Conservation (phyloP, 2,888 invertebrate species). For the Drosophila rellima region DNA sequence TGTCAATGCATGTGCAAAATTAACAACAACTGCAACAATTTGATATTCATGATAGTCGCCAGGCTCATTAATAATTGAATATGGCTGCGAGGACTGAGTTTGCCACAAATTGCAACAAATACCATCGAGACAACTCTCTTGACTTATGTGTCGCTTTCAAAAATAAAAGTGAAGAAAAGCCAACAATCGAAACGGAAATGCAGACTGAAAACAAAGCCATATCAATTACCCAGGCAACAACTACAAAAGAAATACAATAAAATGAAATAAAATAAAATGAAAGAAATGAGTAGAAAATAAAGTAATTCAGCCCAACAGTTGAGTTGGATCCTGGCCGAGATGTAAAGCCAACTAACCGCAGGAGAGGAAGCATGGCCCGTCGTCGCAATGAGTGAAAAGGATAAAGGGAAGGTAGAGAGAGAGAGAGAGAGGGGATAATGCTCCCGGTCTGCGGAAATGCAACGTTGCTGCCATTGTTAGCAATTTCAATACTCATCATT, state of each 20-base stretch:
- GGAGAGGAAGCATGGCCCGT: slow-evolving; percentile 60
- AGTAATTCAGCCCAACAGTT: slow-evolving; percentile 64
- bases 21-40: slow-evolving; percentile 23
- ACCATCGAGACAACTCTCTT: neutral
- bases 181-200: slow-evolving; percentile 38
- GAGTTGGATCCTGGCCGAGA: slow-evolving; percentile 57
- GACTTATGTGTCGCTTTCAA: neutral
- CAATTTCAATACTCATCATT: slow-evolving; percentile 75
- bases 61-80: slow-evolving; percentile 50
- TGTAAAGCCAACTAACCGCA: slow-evolving; percentile 74
- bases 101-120: slow-evolving; percentile 14
- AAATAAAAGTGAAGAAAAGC: neutral
- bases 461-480: slow-evolving; percentile 56
- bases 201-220: slow-evolving; percentile 61
- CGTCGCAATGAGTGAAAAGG: slow-evolving; percentile 23
- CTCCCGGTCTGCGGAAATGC: slow-evolving; percentile 51
- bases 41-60: slow-evolving; percentile 50
- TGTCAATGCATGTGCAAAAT: slow-evolving; percentile 54
- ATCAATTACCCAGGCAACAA: slow-evolving; percentile 67
- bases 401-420: neutral
- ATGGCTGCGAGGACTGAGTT: neutral
- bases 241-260: slow-evolving; percentile 4
- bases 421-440: slow-evolving; percentile 1
- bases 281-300: slow-evolving; percentile 37
- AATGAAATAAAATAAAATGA: slow-evolving; percentile 10